Evolutionary conservation across 1,140 invertebrate species (phyloP), one percentile per base, ranked within the genome.

Genomic region (Zaprionus tsacasi): DNA sequence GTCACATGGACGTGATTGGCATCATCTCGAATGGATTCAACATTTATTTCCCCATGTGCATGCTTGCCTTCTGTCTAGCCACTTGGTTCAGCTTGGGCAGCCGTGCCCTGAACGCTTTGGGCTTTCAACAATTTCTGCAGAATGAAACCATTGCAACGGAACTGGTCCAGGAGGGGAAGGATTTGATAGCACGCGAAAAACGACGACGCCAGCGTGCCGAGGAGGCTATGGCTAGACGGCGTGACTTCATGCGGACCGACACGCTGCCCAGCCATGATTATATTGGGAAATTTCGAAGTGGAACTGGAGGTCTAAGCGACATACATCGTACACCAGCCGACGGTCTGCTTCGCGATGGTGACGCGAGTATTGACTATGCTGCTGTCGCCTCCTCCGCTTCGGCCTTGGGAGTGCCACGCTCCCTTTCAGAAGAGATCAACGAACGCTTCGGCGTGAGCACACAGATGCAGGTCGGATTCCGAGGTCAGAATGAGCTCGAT

Each of bases 11-110:
- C 94, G 98, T 99, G 0, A 96, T 99, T 63, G 96, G 97, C 10
- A 98, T 99, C 63, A 97, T 99, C 71, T 98, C 98, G 2, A 97
- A 99, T 93, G 99, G 99, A 21, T 99, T 99, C 93, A 99, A 99
- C 93, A 97, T 99, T 45, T 99, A 99, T 92, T 99, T 99, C 93
- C 99, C 99, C 0, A 99, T 99, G 95, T 95, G 97, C 56, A 99
- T 99, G 91, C 94, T 99, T 43, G 94, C 98, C 63, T 96, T 99
- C 79, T 99, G 98, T 91, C 92, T 98, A 66, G 97, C 98, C 61
- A 99, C 98, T 0, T 99, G 99, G 94, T 98, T 99, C 92, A 97
- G 96, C 88, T 92, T 99, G n/a, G 98, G 98, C 35, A 97, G 96
- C 72, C 95, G 98, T 66, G 93, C 98, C 48, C 93, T 99, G 8